A percentile compares a stretch with the other conserved stretches of the same genome.
Evolutionary conservation across 2,888 invertebrate species (phyloP).

Genomic region (Torymus texanus): DNA sequence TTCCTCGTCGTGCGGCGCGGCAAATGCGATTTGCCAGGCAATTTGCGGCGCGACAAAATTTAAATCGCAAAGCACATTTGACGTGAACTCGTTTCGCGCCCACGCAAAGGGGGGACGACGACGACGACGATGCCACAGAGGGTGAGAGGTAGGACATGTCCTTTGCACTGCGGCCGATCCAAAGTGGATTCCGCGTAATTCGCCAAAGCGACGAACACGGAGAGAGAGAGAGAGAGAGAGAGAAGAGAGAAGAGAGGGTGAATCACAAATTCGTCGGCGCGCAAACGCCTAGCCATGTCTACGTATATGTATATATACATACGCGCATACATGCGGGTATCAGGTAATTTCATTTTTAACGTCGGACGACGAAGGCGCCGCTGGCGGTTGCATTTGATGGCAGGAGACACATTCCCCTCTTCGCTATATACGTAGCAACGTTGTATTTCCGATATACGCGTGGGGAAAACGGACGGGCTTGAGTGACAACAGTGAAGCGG

Average conservation of each 20-base stretch:
- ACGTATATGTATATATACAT: slow-evolving; percentile 35
- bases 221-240: slow-evolving; percentile 47
- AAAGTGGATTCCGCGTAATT: slow-evolving; percentile 71
- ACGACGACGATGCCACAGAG: slow-evolving; percentile 38
- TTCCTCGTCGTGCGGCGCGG: slow-evolving; percentile 53
- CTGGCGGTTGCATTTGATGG: slow-evolving; percentile 41
- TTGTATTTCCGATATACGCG: slow-evolving; percentile 17
- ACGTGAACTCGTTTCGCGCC: slow-evolving; percentile 55
- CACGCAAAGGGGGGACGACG: slow-evolving; percentile 53
- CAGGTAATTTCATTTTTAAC: slow-evolving; percentile 71
- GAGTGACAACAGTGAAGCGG: slow-evolving; percentile 54
- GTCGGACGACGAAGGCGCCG: slow-evolving; percentile 52
- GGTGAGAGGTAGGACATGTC: slow-evolving; percentile 62
- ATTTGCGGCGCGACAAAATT: slow-evolving; percentile 74
- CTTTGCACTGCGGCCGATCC: slow-evolving; percentile 64
- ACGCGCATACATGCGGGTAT: slow-evolving; percentile 16
- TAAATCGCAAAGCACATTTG: slow-evolving; percentile 73
- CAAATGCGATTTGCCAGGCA: slow-evolving; percentile 71
- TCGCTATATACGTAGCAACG: not conserved
- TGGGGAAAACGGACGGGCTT: slow-evolving; percentile 8
- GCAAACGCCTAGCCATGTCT: slow-evolving; percentile 7
- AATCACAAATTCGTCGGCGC: slow-evolving; percentile 70
- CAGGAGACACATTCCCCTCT: slow-evolving; percentile 23
- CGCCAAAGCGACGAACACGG: slow-evolving; percentile 61
- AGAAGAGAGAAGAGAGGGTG: slow-evolving; percentile 68